Conservation (phyloP, 2,797 vertebrate species). For the Sebastes minor region DNA sequence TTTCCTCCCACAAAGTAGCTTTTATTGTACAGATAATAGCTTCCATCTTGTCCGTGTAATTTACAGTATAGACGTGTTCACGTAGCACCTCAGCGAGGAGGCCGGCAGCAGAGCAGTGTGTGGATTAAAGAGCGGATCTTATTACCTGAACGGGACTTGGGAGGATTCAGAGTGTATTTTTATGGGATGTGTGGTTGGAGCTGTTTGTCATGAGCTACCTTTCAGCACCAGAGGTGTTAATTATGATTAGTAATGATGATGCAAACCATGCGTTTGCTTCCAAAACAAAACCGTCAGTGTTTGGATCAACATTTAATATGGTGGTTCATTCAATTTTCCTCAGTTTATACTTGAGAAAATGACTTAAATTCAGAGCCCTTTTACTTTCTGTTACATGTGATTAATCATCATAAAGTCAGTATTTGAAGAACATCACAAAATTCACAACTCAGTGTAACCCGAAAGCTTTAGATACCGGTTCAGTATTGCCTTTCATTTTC, state of each 20-base stretch:
- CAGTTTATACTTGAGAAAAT: constrained; percentile 21
- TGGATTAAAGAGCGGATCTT: constrained; percentile 58
- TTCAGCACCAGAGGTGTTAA: constrained; percentile 47
- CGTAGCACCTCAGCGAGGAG: constrained; percentile 56
- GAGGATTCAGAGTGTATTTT: constrained; percentile 40
- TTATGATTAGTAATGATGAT: constrained; percentile 13
- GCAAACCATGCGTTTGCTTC: not conserved
- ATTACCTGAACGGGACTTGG: constrained; percentile 51
- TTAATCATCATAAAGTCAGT: constrained; percentile 19
- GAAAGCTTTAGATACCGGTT: constrained; percentile 39
- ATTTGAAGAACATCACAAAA: constrained; percentile 15
- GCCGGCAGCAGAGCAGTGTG: constrained; percentile 59
- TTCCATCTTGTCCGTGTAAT: constrained; percentile 54
- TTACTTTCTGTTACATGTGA: not conserved
- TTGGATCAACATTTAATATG: constrained; percentile 12
- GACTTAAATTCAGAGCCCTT: constrained; percentile 11
- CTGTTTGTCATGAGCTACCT: constrained; percentile 58
- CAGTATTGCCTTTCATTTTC: constrained; percentile 62
- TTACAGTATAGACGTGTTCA: constrained; percentile 57
- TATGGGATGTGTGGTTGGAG: constrained; percentile 23
- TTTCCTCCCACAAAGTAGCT: constrained; percentile 38
- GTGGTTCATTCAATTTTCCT: not conserved
- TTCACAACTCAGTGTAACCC: constrained; percentile 23
- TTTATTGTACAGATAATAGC: constrained; percentile 53
- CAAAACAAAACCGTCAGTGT: constrained; percentile 12